Base-by-base conservation (phyloP, 2,113 vertebrate species). In the Jaculus jaculus region DNA sequence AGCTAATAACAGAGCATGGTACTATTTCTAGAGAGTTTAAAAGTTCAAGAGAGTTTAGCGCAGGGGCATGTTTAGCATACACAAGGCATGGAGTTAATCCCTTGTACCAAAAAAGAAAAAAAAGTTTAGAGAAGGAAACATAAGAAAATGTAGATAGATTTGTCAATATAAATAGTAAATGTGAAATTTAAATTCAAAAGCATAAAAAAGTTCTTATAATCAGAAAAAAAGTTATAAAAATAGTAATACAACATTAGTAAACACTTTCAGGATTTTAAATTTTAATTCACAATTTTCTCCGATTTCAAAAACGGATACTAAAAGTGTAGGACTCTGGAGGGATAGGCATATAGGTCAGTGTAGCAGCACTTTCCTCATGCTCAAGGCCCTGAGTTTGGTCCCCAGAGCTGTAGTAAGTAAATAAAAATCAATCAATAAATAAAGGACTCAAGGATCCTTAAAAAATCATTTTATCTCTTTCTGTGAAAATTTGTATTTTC, bases 251-350 rank as follows among this genome's bases (percentile, higher is more conserved):
- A 10, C 15, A 34, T 79, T 72, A 68, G 26, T 87, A 34, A 75
- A 72, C 69, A 83, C 3, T 68, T 34, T 66, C 81, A 63, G 54
- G 37, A n/a, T 82, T 92, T 90, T 72, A 81, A 77, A 75, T 30
- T 66, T 60, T 91, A 86, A 86, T 79, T 61, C 13, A 37, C 13
- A 37, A 0, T 74, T 92, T 74, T 85, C 30, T 16, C 83, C 91
- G 72, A 60, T 95, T 96, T 91, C 32, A 94, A 84, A 51, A 89
- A 89, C 51, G 78, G 37, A 15, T 77, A 58, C 17, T 87, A 63
- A 71, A 83, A 74, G 37, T 26, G 26, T 37, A 32, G 20, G n/a
- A 66, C 39, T 28, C 24, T 9, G 32, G 17, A 42, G 58, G 4
- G 20, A 4, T 30, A 51, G 37, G 2, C 26, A 60, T 63, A 37